These are phyloP conservation scores for Spodoptera picta DNA, from an alignment of 2,888 invertebrate genomes.

Conservation along the genomic window DNA sequence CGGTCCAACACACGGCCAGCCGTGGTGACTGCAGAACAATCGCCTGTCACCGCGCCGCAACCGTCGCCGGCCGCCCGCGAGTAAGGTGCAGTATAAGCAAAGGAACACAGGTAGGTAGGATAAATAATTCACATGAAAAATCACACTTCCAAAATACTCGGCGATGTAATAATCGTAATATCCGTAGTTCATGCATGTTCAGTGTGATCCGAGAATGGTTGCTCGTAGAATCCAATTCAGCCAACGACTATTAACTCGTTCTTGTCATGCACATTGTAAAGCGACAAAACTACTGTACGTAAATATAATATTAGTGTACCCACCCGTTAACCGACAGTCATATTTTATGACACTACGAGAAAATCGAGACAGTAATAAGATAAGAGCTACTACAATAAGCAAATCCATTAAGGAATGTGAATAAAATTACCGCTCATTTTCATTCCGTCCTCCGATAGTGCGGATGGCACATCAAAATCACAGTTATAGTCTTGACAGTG, in stretches of 20 bases:
- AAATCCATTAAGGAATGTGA: conserved; percentile 87
- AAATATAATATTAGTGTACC: conserved; percentile 88
- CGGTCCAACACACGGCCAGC: conserved; percentile 78
- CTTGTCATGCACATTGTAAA: conserved; percentile 86
- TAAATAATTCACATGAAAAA: conserved; percentile 86
- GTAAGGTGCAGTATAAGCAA: conserved; percentile 77
- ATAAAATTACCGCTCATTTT: conserved; percentile 84
- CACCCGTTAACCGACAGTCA: conserved; percentile 86
- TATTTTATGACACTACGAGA: conserved; percentile 84
- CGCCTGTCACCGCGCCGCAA: conserved; percentile 73
- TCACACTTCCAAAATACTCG: conserved; percentile 84
- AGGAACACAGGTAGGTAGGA: conserved; percentile 85
- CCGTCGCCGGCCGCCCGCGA: conserved; percentile 44
- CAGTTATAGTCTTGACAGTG: conserved; percentile 74
- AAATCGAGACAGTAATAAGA: conserved; percentile 87
- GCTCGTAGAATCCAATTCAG: conserved; percentile 72
- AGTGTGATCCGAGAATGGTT: conserved; percentile 72
- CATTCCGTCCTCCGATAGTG: conserved; percentile 81
- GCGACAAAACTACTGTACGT: conserved; percentile 88
- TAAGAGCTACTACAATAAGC: conserved; percentile 88
- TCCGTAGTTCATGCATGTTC: conserved; percentile 80
- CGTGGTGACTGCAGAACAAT: conserved; percentile 80
- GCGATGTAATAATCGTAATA: conserved; percentile 71
- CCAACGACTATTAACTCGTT: conserved; percentile 76
- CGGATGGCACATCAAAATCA: conserved; percentile 82